phyloP scores from a whole-genome alignment of 2,113 vertebrate genomes.

The Syrrhaptes paradoxus region DNA sequence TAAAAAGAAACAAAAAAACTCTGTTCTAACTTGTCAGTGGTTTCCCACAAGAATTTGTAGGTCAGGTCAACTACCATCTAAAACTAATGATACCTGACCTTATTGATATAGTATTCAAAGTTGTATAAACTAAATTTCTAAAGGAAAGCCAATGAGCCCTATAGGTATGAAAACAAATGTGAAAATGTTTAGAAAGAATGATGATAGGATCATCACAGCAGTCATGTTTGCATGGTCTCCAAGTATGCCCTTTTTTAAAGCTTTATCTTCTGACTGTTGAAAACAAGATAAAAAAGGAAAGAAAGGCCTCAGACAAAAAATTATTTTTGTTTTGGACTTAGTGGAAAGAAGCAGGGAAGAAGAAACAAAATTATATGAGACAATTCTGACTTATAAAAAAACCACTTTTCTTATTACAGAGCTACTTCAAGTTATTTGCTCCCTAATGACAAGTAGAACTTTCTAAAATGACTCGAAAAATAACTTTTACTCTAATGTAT shows the following conservation, averaged over 20 bases:
- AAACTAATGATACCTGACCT: not conserved
- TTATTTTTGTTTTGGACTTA: not conserved
- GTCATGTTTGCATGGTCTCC: not conserved
- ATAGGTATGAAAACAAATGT: not conserved
- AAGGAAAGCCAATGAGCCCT: not conserved
- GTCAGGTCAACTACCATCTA: not conserved
- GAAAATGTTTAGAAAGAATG: not conserved
- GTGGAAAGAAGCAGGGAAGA: not conserved
- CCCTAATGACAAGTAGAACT: not conserved
- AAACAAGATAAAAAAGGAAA: not conserved
- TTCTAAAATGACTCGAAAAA: not conserved
- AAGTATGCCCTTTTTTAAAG: not conserved
- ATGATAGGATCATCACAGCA: not conserved
- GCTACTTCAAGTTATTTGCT: not conserved
- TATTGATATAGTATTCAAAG: not conserved
- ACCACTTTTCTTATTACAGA: not conserved
- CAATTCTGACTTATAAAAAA: not conserved
- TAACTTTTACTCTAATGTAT: not conserved
- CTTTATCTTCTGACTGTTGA: not conserved
- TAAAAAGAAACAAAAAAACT: not conserved
- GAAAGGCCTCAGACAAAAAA: not conserved
- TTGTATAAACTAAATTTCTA: slow-evolving; percentile 1
- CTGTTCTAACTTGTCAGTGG: not conserved
- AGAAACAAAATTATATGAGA: not conserved
- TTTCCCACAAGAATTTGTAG: not conserved